Evolutionary conservation across 1,140 invertebrate genomes (phyloP), one percentile per base, ranked within the genome.

Genomic region (Diorhabda carinulata): DNA sequence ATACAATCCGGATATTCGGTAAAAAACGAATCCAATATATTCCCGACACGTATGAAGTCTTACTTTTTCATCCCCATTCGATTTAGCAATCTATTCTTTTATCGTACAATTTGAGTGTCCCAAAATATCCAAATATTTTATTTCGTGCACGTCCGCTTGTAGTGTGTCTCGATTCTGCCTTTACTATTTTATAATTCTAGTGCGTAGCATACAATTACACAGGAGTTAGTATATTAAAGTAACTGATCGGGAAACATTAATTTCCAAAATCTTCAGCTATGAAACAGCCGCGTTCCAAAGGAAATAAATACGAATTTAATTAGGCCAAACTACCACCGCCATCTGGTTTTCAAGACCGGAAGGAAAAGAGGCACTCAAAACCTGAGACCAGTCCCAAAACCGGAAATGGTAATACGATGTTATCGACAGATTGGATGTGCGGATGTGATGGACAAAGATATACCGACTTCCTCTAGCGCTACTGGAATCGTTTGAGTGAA

Each of bases 21-120:
- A 52, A 52, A 52, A 52, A 52, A 52, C 47, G 57, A 52, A 60
- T 58, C 25, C 42, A 4, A 57, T 45, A 58, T 52, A 75, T 78
- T 76, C 77, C 58, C 44, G 64, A 62, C 77, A 77, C 77, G 77
- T 78, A 76, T 69, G 70, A 64, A 70, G 73, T 74, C 76, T 77
- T 78, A 77, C 76, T 78, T 78, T 78, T 78, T 78, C 76, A 77
- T 78, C 72, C 77, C 57, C 70, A 67, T 77, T 77, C 76, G 77
- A 78, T 77, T 78, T 76, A 77, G 76, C 76, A 74, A 78, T 78
- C 76, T 72, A 78, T 78, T 78, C 76, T 71, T 78, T 78, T 78
- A 78, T 78, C 77, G 75, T 70, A 68, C 73, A 75, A 75, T 78
- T 78, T 76, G 72, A 75, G 75, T 74, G 74, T 74, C 73, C 25